Evolutionary conservation across 2,113 vertebrate genomes (phyloP).

Genomic region (Poicephalus gulielmi): DNA sequence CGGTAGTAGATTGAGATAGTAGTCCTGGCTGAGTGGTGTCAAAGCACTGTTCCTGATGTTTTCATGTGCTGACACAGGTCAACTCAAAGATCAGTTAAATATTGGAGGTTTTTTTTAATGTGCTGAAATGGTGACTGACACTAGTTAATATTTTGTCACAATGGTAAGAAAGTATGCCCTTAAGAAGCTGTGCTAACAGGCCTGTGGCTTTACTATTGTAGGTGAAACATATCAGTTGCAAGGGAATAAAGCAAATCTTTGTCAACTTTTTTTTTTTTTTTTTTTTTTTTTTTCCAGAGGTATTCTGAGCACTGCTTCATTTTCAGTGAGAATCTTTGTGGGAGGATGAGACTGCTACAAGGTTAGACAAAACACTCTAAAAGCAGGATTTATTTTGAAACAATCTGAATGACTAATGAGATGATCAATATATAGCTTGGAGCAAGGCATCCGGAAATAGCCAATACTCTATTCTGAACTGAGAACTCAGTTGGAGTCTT

Average conservation of each 20-base stretch:
- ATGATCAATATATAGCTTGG: neutral
- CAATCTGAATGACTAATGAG: neutral
- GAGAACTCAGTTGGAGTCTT: neutral
- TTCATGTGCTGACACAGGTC: neutral
- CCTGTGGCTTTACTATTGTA: neutral
- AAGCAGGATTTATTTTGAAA: neutral
- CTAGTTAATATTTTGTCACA: neutral
- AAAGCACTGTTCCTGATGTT: neutral
- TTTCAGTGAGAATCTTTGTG: neutral
- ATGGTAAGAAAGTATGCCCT: neutral
- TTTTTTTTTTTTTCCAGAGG: neutral
- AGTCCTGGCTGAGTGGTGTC: neutral
- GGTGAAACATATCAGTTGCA: neutral
- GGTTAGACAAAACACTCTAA: neutral
- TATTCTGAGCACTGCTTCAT: neutral
- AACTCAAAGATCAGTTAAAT: neutral
- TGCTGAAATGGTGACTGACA: neutral
- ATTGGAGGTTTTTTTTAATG: neutral
- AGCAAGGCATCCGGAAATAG: neutral
- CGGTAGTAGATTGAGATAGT: neutral
- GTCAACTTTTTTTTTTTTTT: neutral
- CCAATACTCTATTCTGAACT: neutral
- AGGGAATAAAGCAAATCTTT: neutral
- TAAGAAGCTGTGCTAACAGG: neutral
- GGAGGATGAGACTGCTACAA: neutral